Base-by-base conservation (phyloP, 2,888 invertebrate genomes). In the Protophormia terraenovae region DNA sequence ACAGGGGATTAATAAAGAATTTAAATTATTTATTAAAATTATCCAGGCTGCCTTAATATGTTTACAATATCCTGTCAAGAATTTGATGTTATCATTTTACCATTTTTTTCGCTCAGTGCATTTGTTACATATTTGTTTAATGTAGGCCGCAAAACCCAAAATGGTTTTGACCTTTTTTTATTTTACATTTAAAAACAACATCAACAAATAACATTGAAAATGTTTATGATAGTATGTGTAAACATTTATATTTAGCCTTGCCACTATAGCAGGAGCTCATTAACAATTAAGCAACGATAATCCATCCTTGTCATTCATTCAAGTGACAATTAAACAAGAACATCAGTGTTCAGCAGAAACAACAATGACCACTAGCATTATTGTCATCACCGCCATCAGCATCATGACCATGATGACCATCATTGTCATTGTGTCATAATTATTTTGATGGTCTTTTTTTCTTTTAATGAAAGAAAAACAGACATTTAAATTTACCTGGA, bases 251-350 rank as follows among this genome's bases (percentile, higher is more conserved):
- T 41, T 71, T 53, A 72, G 55, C 45, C 32, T 27, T 66, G 24
- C 38, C 66, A 64, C 16, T 16, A 62, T 50, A 19, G 16, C 22
- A n/a, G 55, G 10, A 50, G 41, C 29, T 79, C 53, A 83, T 83
- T 75, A 79, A 83, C 45, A 62, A 79, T 83, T 79, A 83, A 83
- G 62, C 78, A 47, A 62, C 62, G 22, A 64, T 83, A 79, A 75
- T 83, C 69, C 83, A 79, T 79, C 45, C 67, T 55, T 83, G 78
- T 83, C 83, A 78, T 67, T 83, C 83, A 78, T 67, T 78, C 60
- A 83, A 79, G 53, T 69, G 73, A 64, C 62, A 83, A 75, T 75
- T 45, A 83, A 73, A 73, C 60, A 67, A 53, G 62, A 73, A 38
- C 66, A 71, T 67, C 67, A 69, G 58, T 73, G 66, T 29, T 45